These are phyloP conservation scores for Megaleporinus macrocephalus DNA, from an alignment of 2,113 vertebrate genomes.

Conservation along the genomic window DNA sequence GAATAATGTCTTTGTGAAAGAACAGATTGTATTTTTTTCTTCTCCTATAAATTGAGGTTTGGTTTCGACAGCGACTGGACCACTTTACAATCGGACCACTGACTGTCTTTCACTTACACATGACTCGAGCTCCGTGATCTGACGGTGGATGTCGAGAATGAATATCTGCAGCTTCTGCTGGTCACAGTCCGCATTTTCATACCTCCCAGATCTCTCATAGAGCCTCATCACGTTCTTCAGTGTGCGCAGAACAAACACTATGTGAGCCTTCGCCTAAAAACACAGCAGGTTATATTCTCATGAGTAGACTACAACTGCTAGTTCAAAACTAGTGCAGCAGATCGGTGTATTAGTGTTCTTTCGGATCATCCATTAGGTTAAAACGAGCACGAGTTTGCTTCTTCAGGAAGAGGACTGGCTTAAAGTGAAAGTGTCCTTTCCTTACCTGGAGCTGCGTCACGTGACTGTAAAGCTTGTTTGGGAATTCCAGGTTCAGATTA, in stretches of 20 bases:
- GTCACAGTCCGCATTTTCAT: slow-evolving; percentile 14
- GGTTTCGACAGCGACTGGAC: too few relatives aligned
- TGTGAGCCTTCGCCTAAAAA: slow-evolving; percentile 16
- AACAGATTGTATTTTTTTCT: too few relatives aligned
- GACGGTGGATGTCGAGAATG: slow-evolving; percentile 31
- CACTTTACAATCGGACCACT: too few relatives aligned
- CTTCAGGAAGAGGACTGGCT: too few relatives aligned
- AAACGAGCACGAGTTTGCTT: too few relatives aligned
- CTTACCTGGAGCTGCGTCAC: slow-evolving; percentile 19
- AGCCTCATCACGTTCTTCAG: slow-evolving; percentile 15
- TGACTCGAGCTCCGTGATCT: slow-evolving; percentile 29
- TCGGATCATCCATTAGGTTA: too few relatives aligned
- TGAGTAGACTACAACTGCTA: too few relatives aligned
- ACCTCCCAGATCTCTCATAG: neutral
- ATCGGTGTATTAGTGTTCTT: too few relatives aligned
- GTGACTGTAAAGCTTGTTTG: slow-evolving; percentile 19
- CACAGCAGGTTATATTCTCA: neutral
- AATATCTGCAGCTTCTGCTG: slow-evolving; percentile 32
- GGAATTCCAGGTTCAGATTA: slow-evolving; percentile 5
- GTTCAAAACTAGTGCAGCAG: too few relatives aligned
- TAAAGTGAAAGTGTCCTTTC: too few relatives aligned
- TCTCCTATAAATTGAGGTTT: too few relatives aligned
- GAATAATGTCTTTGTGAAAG: too few relatives aligned
- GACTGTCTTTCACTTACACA: slow-evolving; percentile 22
- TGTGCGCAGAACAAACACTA: slow-evolving; percentile 16